Base-by-base conservation (phyloP, 1,140 invertebrate genomes). In the Drosophila azteca region DNA sequence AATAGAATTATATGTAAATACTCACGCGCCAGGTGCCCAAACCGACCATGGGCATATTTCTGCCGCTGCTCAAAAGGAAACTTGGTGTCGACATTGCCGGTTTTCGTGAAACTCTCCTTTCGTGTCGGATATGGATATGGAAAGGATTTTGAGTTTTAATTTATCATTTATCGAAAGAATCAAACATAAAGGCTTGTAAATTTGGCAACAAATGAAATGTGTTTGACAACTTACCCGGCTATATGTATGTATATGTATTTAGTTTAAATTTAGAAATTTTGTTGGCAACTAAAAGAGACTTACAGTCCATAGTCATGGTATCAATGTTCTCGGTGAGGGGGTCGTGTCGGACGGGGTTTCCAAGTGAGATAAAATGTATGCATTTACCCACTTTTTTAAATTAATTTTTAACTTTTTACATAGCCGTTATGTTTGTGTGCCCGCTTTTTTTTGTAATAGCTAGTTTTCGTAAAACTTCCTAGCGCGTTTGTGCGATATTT, bases 11-110 rank as follows among this genome's bases (percentile, higher is more conserved):
- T 39, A 13, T 1, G 11, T 2, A 35, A 2, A 46, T 62, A 91
- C 92, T 93, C 90, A 95, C 95, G 83, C 95, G 94, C 95, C 95
- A 97, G 6, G 96, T 97, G 7, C 96, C 96, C 5, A 97, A 91
- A n/a, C 96, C 96, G 48, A 97, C 85, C 9, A 94, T 90, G 0
- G 96, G 96, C 60, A 95, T 94, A 61, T 94, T 91, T 54, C 92
- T 87, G 15, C 95, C 96, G 91, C 94, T 95, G 79, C 94, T 94
- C n/a, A 96, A 92, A 48, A 92, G 93, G n/a, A 95, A 83, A 20
- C 90, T 91, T 5, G 94, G 94, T 29, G 79, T 80, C 22, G 73
- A 63, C 84, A 88, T 88, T 88, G n/a, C 57, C 50, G 46, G 26
- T 45, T 11, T n/a, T 17, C 39, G 35, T 35, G n/a, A 6, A 9